Base-by-base conservation (phyloP, 1,140 invertebrate species). In the Chlorops oryzae region DNA sequence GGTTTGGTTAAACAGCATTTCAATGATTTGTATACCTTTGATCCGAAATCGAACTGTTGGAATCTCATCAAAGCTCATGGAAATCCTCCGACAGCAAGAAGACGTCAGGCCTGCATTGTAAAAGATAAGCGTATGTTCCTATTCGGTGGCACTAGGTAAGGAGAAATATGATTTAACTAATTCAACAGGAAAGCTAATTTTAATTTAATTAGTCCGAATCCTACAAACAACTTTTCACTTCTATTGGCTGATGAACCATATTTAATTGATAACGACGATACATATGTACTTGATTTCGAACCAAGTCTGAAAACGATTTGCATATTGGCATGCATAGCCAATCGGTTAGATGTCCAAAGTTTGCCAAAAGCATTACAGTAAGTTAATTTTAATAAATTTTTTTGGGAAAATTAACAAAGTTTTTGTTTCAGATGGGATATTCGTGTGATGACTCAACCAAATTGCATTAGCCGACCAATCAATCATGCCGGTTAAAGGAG, bases 101-200 rank as follows among this genome's bases (percentile, higher is more conserved):
- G 90, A 59, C 74, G 90, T 35, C 90, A 92, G 70, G 87, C 84
- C 39, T 90, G 87, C 63, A 74, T 89, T 57, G 73, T 88, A 4
- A 78, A 87, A 55, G 80, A 78, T 17, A 77, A 85, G 55, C 78
- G 80, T 61, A 77, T 92, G 46, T 92, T 81, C 63, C 73, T 93
- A 32, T 93, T 93, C 75, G 90, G 90, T 27, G 90, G 90, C 35
- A 92, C 89, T 46, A 90, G 85, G 81, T 84, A 75, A 61, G 50
- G n/a, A n/a, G n/a, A n/a, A n/a, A n/a, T n/a, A n/a, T 37, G 6
- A n/a, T 18, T 45, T 62, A 65, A 10, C 69, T 73, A 28, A n/a
- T n/a, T n/a, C n/a, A n/a, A n/a, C n/a, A n/a, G n/a, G n/a, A n/a
- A n/a, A n/a, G 7, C 7, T 35, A 10, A 35, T 15, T 35, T 35